These are phyloP conservation scores for Notarius lentiginosus DNA, from an alignment of 2,113 vertebrate genomes.

Conservation along the genomic window DNA sequence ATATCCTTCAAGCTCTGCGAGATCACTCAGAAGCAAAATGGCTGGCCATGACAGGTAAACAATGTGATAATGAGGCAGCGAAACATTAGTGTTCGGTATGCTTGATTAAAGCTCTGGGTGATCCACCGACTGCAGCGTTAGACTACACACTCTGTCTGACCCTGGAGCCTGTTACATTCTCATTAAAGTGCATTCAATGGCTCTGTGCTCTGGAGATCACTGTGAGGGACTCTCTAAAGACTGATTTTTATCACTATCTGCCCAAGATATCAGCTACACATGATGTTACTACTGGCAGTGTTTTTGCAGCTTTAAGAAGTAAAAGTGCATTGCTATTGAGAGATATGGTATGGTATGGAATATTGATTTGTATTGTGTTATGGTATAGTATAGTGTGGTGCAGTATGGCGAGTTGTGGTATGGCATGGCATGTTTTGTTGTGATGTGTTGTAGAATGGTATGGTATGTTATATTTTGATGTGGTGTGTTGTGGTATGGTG, in stretches of 20 bases:
- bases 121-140: conserved; percentile 1
- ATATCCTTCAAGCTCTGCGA: conserved; percentile 39
- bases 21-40: conserved; percentile 50
- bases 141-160: conserved; percentile 29
- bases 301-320: neutral
- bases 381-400: neutral
- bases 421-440: neutral
- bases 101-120: conserved; percentile 45
- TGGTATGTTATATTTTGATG: neutral
- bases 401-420: neutral
- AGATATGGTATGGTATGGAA: neutral
- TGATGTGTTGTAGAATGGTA: neutral
- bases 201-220: neutral
- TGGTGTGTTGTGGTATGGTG: neutral
- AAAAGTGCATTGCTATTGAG: neutral
- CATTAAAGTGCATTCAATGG: conserved; percentile 19
- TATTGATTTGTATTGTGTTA: neutral
- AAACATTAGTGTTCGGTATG: conserved; percentile 40
- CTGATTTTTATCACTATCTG: conserved; percentile 19
- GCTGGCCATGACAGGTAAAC: conserved; percentile 48
- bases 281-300: neutral
- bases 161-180: conserved; percentile 21
- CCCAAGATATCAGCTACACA: neutral
- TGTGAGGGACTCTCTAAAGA: neutral
- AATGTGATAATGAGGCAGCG: conserved; percentile 49